These are phyloP conservation scores for Hydrophis major DNA, from an alignment of 2,797 vertebrate genomes.

Conservation along the genomic window DNA sequence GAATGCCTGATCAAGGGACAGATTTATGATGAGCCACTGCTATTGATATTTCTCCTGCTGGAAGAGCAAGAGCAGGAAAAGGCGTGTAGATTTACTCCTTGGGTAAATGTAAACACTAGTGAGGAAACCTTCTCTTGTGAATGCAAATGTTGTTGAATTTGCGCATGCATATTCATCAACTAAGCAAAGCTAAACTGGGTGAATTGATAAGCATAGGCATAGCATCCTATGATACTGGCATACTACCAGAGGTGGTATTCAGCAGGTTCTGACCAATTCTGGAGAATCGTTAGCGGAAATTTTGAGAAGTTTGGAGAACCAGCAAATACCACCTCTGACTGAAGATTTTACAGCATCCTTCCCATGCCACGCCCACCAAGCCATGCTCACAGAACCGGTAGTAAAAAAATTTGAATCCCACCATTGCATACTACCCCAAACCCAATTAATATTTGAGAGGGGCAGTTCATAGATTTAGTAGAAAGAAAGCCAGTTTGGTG, in stretches of 20 bases:
- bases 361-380: no score
- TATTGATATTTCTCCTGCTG: background rate
- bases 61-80: background rate
- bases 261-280: no score
- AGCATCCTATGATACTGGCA: background rate
- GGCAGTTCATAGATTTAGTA: background rate
- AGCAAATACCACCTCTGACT: no score
- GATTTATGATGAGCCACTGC: background rate
- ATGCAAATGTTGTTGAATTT: background rate
- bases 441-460: background rate
- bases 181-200: background rate
- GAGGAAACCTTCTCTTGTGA: background rate
- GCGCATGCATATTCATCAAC: background rate
- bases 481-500: background rate
- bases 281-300: no score
- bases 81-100: background rate
- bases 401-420: no score
- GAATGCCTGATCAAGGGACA: background rate
- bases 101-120: background rate
- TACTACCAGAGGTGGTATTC: background rate
- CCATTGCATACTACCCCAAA: background rate
- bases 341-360: no score
- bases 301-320: no score
- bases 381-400: no score
- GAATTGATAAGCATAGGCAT: background rate